These are phyloP conservation scores for Gobiocypris rarus DNA, from an alignment of 2,113 vertebrate species.

Conservation along the genomic window DNA sequence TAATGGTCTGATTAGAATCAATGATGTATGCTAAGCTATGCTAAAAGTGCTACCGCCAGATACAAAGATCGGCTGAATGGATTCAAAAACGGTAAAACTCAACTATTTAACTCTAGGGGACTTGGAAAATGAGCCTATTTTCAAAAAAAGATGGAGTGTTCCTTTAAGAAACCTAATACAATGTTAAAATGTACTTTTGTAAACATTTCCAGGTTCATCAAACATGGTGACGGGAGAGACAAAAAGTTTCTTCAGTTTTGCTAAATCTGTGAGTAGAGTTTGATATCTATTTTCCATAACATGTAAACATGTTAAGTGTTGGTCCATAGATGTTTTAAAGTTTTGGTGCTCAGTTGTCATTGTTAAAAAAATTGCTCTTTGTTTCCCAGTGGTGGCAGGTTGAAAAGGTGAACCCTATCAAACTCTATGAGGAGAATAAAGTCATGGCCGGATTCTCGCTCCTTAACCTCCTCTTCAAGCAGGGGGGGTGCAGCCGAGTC, in stretches of 20 bases:
- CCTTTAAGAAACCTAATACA: not conserved
- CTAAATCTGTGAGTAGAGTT: slow-evolving; percentile 93
- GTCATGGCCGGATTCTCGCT: slow-evolving; percentile 97
- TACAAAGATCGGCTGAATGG: too few relatives aligned
- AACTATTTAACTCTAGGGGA: too few relatives aligned
- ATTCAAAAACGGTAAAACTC: too few relatives aligned
- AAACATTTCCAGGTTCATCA: slow-evolving; percentile 87
- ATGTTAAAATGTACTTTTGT: not conserved
- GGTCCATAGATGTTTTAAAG: not conserved
- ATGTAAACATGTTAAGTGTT: not conserved
- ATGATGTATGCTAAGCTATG: too few relatives aligned
- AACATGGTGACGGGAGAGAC: slow-evolving; percentile 99
- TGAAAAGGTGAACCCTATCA: slow-evolving; percentile 98
- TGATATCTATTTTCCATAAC: slow-evolving; percentile 46
- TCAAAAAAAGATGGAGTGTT: too few relatives aligned
- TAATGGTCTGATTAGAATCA: too few relatives aligned
- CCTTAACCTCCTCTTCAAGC: slow-evolving; percentile 95
- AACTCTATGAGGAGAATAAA: slow-evolving; percentile 98
- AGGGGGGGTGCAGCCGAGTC: slow-evolving; percentile 83
- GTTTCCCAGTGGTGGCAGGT: slow-evolving; percentile 96
- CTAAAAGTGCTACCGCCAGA: too few relatives aligned
- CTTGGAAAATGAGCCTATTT: too few relatives aligned
- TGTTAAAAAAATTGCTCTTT: slow-evolving; percentile 28
- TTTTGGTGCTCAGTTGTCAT: not conserved
- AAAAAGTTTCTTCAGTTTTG: slow-evolving; percentile 99